Percentiles rank a stretch among this genome's conserved stretches.
Conservation (phyloP, 2,797 vertebrate genomes). For the Eidolon dupreanum region DNA sequence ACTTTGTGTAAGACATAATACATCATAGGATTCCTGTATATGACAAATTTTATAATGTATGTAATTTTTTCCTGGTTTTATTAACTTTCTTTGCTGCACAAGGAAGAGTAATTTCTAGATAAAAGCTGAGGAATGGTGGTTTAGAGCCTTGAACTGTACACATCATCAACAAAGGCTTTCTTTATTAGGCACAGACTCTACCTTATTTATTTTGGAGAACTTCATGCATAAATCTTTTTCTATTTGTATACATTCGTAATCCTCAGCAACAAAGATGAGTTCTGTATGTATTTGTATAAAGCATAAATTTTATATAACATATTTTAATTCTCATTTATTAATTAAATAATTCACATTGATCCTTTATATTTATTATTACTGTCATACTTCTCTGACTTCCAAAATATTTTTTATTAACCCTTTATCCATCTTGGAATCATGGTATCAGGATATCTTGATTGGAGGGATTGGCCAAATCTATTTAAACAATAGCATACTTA, state of each 20-base stretch:
- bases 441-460: background rate
- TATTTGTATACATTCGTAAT: background rate
- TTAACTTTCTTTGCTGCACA: background rate
- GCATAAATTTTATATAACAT: background rate
- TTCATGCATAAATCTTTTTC: background rate
- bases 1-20: background rate
- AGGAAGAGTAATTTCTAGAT: background rate
- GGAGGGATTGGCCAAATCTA: background rate
- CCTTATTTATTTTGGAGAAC: background rate
- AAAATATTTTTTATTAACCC: background rate
- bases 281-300: background rate
- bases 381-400: background rate
- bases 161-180: background rate
- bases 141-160: background rate
- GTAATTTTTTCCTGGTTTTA: background rate
- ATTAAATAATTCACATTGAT: background rate
- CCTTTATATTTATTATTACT: background rate
- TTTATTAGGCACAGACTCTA: background rate
- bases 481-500: background rate
- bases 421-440: background rate
- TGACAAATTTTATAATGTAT: background rate
- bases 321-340: background rate
- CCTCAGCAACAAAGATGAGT: background rate
- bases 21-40: background rate
- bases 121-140: background rate